A percentile compares a stretch with the other conserved stretches of the same genome.
Conservation (phyloP, 2,113 vertebrate genomes). For the Fregetta grallaria region DNA sequence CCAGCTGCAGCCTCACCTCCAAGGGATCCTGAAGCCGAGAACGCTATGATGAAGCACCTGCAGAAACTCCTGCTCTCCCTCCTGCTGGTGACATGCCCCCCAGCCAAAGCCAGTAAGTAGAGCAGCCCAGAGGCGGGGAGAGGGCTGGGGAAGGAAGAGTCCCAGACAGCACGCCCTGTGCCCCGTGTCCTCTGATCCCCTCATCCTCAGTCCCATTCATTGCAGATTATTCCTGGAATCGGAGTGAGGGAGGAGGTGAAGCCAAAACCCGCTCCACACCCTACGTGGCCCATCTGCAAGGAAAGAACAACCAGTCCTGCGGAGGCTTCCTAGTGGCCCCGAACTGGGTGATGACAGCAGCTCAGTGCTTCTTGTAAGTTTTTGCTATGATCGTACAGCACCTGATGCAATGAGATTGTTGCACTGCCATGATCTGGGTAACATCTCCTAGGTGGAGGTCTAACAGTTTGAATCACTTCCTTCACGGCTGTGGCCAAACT, state of each 20-base stretch:
- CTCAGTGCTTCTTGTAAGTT: constrained; percentile 50
- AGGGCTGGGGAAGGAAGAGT: background rate
- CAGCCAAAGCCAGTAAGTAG: background rate
- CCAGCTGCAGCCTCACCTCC: background rate
- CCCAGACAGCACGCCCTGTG: accelerated
- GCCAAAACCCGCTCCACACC: background rate
- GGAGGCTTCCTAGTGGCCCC: constrained; percentile 49
- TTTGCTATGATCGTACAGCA: accelerated
- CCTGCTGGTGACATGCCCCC: background rate
- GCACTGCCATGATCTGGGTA: accelerated
- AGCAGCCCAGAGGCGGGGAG: accelerated
- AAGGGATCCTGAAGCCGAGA: background rate
- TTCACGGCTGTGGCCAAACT: accelerated
- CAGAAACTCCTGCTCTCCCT: background rate
- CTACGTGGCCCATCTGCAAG: constrained; percentile 16
- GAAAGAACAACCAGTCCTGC: background rate
- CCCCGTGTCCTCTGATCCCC: background rate
- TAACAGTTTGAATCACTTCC: background rate
- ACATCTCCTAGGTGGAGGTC: accelerated
- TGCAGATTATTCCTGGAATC: background rate
- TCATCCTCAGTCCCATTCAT: background rate
- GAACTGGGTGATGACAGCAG: constrained; percentile 51
- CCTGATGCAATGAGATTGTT: accelerated
- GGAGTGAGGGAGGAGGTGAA: background rate
- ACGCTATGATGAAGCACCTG: background rate